phyloP scores from a whole-genome alignment of 2,113 vertebrate genomes.

The Gavia stellata region DNA sequence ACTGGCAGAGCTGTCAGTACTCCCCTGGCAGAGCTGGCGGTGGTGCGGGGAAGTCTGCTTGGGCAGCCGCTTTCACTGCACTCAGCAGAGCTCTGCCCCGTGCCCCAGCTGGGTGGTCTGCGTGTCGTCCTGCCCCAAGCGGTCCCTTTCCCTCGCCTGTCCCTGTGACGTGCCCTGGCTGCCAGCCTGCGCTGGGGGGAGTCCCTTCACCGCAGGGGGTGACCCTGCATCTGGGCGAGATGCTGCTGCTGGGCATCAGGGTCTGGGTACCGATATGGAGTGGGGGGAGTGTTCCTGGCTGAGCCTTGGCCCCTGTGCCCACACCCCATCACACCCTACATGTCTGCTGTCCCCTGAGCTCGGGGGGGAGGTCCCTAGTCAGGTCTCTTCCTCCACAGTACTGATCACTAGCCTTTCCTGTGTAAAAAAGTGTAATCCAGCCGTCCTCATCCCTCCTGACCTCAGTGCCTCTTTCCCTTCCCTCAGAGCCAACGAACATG shows the following conservation, averaged over 20 bases:
- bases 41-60: background rate
- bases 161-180: background rate
- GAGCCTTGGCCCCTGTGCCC: accelerated
- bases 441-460: background rate
- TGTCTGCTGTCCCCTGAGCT: background rate
- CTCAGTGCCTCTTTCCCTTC: background rate
- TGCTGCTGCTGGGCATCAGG: background rate
- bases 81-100: background rate
- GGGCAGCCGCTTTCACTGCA: background rate
- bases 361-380: accelerated
- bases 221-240: background rate
- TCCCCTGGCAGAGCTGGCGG: background rate
- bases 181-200: background rate
- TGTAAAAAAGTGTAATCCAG: background rate
- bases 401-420: background rate
- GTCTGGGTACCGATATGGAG: background rate
- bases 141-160: background rate
- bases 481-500: slow-evolving; percentile 96
- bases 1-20: background rate
- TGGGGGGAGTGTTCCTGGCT: background rate
- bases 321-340: accelerated
- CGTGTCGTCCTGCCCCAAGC: background rate
- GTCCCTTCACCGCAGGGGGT: background rate
- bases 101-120: background rate
- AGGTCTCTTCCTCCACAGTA: background rate